These are phyloP conservation scores for Pyrocoelia pectoralis DNA, from an alignment of 2,888 invertebrate species.

Conservation along the genomic window DNA sequence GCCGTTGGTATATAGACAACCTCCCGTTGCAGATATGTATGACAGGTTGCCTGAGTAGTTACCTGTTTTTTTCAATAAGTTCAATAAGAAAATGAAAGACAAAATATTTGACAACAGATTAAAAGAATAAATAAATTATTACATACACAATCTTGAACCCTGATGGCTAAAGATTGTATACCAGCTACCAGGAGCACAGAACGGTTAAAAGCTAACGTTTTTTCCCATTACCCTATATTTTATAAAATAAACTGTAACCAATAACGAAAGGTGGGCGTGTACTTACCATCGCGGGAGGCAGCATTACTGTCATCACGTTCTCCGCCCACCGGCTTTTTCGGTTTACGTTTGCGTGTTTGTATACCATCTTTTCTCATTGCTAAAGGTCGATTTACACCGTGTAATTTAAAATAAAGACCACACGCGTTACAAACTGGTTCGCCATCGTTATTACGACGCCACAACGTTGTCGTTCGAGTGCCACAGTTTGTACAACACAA, in stretches of 20 bases:
- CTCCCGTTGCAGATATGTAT: no score
- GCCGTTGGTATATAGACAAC: no score
- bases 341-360: constrained; percentile 94
- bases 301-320: constrained; percentile 56
- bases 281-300: constrained; percentile 56
- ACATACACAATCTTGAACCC: background rate
- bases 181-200: constrained; percentile 14
- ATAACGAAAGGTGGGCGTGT: constrained; percentile 21
- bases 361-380: constrained; percentile 98
- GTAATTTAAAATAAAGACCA: constrained; percentile 95
- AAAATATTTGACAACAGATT: background rate
- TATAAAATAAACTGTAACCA: constrained; percentile 3
- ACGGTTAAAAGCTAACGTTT: background rate
- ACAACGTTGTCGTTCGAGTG: constrained; percentile 96
- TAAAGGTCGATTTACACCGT: constrained; percentile 89
- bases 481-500: constrained; percentile 96
- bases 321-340: constrained; percentile 76
- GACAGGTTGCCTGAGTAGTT: no score
- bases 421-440: constrained; percentile 99
- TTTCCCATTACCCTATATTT: background rate
- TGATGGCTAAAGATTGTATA: constrained; percentile 15
- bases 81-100: no score
- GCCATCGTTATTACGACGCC: constrained; percentile 97
- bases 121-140: background rate
- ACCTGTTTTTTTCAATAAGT: no score